These are phyloP conservation scores for Netelia fuscicornis DNA, from an alignment of 2,888 invertebrate species.

Conservation along the genomic window DNA sequence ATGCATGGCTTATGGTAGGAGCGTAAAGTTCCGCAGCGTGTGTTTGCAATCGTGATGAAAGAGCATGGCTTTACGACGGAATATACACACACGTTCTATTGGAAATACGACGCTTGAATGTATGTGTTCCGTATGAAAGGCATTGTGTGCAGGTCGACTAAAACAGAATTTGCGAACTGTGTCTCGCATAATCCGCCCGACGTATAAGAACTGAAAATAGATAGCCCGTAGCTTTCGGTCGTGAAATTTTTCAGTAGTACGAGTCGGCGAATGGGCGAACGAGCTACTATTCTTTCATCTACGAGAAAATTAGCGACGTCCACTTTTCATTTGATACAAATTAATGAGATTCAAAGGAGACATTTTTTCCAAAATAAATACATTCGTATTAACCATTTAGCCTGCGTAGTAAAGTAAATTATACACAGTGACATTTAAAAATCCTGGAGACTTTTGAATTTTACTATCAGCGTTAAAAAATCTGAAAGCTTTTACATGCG, in stretches of 20 bases:
- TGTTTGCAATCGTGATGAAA: slow-evolving; percentile 1
- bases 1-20: background rate
- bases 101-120: background rate
- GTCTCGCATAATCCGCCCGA: slow-evolving; percentile 6
- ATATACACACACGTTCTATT: background rate
- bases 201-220: background rate
- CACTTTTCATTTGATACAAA: no score
- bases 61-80: background rate
- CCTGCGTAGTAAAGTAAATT: no score
- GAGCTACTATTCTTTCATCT: no score
- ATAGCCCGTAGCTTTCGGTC: background rate
- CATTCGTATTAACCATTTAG: no score
- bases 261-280: background rate
- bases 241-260: slow-evolving; percentile 23
- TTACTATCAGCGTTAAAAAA: no score
- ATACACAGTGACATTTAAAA: no score
- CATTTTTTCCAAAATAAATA: no score
- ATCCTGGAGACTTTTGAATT: no score
- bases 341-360: no score
- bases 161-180: slow-evolving; percentile 19
- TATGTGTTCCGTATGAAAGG: background rate
- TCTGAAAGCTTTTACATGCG: no score
- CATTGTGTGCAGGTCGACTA: slow-evolving; percentile 6
- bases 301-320: no score
- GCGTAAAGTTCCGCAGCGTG: background rate